A percentile compares a stretch with the other conserved stretches of the same genome.
phyloP scores from a whole-genome alignment of 2,797 vertebrate genomes.

The Lophotriccus pileatus region DNA sequence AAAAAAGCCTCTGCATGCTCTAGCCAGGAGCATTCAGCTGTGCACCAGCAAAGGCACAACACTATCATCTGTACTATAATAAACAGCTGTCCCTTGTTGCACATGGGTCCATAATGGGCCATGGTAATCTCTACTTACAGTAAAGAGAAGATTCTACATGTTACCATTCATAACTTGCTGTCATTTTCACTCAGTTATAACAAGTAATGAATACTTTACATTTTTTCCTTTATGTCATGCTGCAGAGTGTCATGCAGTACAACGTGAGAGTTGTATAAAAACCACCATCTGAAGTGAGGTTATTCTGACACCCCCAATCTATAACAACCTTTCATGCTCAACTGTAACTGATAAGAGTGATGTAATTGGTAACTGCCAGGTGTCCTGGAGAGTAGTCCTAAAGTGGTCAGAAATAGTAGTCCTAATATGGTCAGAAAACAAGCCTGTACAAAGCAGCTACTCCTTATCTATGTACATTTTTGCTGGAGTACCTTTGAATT shows the following conservation, averaged over 20 bases:
- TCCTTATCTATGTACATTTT: background rate
- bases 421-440: background rate
- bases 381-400: background rate
- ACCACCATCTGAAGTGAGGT: background rate
- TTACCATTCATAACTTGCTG: background rate
- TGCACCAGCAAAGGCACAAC: background rate
- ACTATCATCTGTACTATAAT: background rate
- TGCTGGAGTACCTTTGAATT: background rate
- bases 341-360: background rate
- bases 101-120: too few relatives aligned
- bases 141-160: background rate
- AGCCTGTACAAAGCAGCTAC: background rate
- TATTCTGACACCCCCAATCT: background rate
- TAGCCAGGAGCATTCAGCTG: background rate
- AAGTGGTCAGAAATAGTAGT: too few relatives aligned
- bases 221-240: background rate
- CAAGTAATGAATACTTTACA: background rate
- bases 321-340: background rate
- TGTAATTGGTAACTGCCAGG: background rate
- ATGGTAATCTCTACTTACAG: background rate
- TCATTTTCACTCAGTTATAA: background rate
- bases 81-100: background rate
- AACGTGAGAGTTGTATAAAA: background rate
- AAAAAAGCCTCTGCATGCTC: background rate
- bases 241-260: background rate